phyloP scores from a whole-genome alignment of 2,797 vertebrate species.

The Melanogrammus aeglefinus region DNA sequence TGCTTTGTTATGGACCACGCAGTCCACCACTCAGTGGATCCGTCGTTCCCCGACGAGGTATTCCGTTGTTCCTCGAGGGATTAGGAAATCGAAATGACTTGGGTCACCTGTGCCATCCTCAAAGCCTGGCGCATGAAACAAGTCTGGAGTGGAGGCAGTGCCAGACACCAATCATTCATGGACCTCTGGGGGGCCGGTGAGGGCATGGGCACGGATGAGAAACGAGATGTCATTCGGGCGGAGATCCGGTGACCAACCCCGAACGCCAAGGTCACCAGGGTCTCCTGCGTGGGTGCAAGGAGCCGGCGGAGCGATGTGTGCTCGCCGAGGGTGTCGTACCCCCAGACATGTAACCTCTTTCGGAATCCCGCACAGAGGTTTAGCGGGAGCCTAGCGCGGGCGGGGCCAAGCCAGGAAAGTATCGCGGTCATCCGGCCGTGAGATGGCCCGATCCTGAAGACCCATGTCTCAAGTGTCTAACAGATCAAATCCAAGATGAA shows the following conservation, averaged over 20 bases:
- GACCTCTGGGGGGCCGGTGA: not conserved
- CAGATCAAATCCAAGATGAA: not conserved
- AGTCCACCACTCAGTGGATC: not conserved
- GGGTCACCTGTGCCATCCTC: not conserved
- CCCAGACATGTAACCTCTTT: not conserved
- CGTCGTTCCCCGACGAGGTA: not conserved
- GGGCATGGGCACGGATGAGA: not conserved
- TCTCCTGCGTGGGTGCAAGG: too few relatives aligned
- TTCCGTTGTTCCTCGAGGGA: not conserved
- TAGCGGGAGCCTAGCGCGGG: not conserved
- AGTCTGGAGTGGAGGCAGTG: not conserved
- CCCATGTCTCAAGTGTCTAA: not conserved
- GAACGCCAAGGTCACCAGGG: not conserved
- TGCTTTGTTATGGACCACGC: not conserved
- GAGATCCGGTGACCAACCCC: too few relatives aligned
- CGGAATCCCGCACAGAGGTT: not conserved
- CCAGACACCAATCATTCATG: not conserved
- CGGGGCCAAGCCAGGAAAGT: not conserved
- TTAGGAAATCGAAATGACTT: not conserved
- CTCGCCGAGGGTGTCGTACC: not conserved
- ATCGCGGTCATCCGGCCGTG: not conserved
- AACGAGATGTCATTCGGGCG: not conserved
- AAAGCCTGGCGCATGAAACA: not conserved
- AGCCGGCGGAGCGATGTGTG: not conserved
- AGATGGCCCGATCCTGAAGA: not conserved